These are phyloP conservation scores for Sander lucioperca DNA, from an alignment of 2,113 vertebrate species.

Conservation along the genomic window DNA sequence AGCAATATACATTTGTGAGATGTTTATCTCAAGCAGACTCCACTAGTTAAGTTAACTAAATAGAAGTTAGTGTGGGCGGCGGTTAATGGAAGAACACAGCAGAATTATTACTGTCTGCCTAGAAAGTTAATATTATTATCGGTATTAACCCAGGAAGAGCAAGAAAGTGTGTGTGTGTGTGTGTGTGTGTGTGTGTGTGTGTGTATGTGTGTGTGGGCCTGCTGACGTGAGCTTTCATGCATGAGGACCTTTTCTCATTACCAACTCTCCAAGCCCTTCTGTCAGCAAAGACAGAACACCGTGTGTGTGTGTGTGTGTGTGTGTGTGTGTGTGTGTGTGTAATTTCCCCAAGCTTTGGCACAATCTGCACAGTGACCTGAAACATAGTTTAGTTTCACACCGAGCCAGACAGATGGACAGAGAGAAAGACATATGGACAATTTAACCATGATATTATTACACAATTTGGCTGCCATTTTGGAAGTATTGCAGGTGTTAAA, in stretches of 20 bases:
- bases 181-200: neutral
- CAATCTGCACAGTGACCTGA: slow-evolving; percentile 70
- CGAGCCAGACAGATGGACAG: slow-evolving; percentile 71
- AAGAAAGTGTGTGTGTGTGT: neutral
- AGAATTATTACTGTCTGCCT: neutral
- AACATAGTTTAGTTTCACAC: slow-evolving; percentile 77
- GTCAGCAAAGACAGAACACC: slow-evolving; percentile 59
- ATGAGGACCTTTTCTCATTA: slow-evolving; percentile 80
- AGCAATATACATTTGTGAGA: neutral
- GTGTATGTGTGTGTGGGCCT: slow-evolving; percentile 3
- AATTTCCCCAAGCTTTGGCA: slow-evolving; percentile 60
- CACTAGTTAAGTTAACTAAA: neutral
- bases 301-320: slow-evolving; percentile 9
- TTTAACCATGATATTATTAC: slow-evolving; percentile 54
- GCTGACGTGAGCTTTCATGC: slow-evolving; percentile 75
- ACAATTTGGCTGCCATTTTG: slow-evolving; percentile 30
- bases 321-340: slow-evolving; percentile 31
- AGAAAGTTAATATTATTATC: neutral
- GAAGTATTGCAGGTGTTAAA: slow-evolving; percentile 28
- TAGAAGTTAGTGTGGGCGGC: neutral
- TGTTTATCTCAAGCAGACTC: neutral
- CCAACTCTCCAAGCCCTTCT: slow-evolving; percentile 68
- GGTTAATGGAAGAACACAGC: neutral
- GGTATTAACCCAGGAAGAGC: neutral
- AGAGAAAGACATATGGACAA: slow-evolving; percentile 67